phyloP scores from a whole-genome alignment of 1,140 invertebrate genomes.

The Cryptotermes secundus region DNA sequence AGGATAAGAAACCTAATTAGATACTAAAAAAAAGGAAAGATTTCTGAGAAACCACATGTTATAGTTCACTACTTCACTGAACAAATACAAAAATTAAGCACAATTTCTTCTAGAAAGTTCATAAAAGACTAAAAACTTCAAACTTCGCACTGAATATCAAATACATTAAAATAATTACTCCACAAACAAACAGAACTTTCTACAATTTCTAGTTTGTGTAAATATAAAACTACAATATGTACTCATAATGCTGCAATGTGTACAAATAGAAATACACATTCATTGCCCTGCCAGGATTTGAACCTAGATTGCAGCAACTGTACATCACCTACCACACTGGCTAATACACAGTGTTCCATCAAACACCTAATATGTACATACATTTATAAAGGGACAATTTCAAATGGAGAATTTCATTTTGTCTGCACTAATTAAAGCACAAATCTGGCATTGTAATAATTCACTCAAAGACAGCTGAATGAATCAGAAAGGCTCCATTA shows the following conservation, averaged over 20 bases:
- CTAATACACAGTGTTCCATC: neutral
- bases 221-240: neutral
- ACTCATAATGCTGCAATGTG: neutral
- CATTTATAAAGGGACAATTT: no score
- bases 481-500: no score
- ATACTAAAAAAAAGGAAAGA: no score
- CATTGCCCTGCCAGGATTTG: neutral
- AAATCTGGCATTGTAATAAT: no score
- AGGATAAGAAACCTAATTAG: no score
- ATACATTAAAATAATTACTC: neutral
- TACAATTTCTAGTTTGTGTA: neutral
- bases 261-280: neutral
- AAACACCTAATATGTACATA: no score
- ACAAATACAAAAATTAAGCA: no score
- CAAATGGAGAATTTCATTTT: no score
- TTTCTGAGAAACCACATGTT: no score
- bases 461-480: no score
- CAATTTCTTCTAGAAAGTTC: neutral
- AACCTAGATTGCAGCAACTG: constrained; percentile 5
- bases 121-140: neutral
- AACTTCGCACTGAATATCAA: neutral
- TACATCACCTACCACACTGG: neutral
- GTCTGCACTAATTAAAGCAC: no score
- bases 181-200: neutral
- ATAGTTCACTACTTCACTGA: no score